phyloP scores from a whole-genome alignment of 2,113 vertebrate genomes.

The Amphilophus citrinellus region DNA sequence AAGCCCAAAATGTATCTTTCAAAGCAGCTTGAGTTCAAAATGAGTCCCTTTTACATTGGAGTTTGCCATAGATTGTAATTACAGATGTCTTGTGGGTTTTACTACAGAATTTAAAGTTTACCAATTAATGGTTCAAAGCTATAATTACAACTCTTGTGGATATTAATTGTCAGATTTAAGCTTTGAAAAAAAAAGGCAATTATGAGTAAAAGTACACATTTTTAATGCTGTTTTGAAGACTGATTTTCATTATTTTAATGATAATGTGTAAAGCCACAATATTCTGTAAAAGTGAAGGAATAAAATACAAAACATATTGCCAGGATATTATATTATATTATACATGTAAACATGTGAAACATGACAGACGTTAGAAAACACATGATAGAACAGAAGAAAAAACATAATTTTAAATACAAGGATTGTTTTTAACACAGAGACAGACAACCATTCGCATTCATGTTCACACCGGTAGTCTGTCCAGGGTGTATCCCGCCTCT shows the following conservation, averaged over 20 bases:
- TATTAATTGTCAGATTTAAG: conserved; percentile 18
- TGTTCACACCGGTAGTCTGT: no score
- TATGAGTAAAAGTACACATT: neutral
- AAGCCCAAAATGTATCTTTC: conserved; percentile 2
- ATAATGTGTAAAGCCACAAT: neutral
- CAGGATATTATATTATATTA: neutral
- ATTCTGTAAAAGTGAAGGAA: neutral
- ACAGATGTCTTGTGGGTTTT: conserved; percentile 1
- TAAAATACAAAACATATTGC: neutral
- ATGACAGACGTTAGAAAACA: neutral
- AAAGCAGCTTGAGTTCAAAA: conserved; percentile 33
- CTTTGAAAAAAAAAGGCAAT: neutral
- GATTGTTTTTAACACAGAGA: neutral
- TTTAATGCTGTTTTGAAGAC: neutral
- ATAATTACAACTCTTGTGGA: neutral
- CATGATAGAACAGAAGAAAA: neutral
- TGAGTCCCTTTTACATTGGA: neutral
- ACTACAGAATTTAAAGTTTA: neutral
- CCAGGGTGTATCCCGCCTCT: no score
- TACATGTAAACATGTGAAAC: neutral
- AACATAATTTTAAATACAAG: neutral
- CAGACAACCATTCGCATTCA: no score
- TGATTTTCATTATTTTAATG: neutral
- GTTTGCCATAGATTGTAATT: conserved; percentile 12
- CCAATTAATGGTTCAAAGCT: conserved; percentile 17